Conservation (phyloP, 1,140 invertebrate genomes). For the Solenopsis invicta region DNA sequence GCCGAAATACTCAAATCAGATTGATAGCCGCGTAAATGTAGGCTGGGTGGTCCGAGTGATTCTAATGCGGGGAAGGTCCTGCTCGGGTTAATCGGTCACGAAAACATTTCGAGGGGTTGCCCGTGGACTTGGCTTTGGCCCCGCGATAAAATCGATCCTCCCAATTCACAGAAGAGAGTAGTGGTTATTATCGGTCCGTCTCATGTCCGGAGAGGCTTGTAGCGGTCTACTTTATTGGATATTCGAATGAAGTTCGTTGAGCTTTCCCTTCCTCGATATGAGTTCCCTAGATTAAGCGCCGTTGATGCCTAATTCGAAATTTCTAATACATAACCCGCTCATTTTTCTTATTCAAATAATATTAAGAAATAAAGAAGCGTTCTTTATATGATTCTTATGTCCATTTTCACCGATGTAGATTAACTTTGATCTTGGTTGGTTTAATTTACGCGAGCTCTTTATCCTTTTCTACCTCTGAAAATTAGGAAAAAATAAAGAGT, state of each 20-base stretch:
- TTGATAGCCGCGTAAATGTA: constrained; percentile 69
- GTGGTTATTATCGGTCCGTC: constrained; percentile 58
- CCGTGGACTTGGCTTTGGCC: constrained; percentile 32
- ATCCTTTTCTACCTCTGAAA: too few relatives aligned
- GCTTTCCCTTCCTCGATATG: constrained; percentile 21
- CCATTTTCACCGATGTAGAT: too few relatives aligned
- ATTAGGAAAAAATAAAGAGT: too few relatives aligned
- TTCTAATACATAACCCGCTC: constrained; percentile 13
- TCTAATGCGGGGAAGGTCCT: constrained; percentile 16
- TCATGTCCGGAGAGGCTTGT: constrained; percentile 45
- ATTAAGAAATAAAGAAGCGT: not conserved
- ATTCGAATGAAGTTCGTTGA: constrained; percentile 30
- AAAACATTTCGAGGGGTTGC: constrained; percentile 38
- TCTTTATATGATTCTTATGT: not conserved
- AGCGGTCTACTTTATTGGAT: constrained; percentile 57
- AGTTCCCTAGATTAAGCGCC: constrained; percentile 14
- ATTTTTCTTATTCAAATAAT: constrained; percentile 1
- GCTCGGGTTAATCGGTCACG: constrained; percentile 43
- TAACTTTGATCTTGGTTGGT: too few relatives aligned
- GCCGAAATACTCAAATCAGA: constrained; percentile 66
- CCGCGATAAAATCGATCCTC: constrained; percentile 61
- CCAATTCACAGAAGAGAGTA: constrained; percentile 35
- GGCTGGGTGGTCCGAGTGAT: constrained; percentile 46
- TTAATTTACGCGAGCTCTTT: too few relatives aligned
- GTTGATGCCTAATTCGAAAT: not conserved